Percentiles rank a stretch among this genome's conserved stretches.
phyloP scores from a whole-genome alignment of 2,113 vertebrate species.

The mouse (Mus musculus) region DNA sequence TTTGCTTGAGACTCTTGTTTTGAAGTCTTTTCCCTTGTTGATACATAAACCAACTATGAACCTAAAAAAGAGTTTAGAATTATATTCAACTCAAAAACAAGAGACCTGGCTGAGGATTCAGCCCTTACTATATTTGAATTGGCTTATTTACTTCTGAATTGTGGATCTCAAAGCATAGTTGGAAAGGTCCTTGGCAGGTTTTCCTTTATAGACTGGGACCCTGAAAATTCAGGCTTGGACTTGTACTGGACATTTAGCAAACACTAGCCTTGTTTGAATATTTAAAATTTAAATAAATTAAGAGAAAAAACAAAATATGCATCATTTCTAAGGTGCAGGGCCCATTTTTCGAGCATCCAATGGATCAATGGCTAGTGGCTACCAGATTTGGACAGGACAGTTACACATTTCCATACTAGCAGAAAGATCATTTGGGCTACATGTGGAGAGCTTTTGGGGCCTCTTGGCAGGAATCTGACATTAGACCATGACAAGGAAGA shows the following conservation, averaged over 20 bases:
- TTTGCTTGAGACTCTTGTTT: constrained; percentile 57
- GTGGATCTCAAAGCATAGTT: neutral
- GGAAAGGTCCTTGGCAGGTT: neutral
- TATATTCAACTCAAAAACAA: constrained; percentile 35
- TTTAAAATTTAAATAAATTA: constrained; percentile 41
- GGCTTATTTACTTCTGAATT: neutral
- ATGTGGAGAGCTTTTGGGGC: too few species aligned
- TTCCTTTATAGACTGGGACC: neutral
- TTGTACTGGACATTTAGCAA: neutral
- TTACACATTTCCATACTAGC: neutral
- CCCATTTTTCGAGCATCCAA: neutral
- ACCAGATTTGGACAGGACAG: too few species aligned
- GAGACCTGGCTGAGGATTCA: constrained; percentile 7
- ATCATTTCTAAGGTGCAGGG: neutral
- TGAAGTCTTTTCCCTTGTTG: constrained; percentile 48
- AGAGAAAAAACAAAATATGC: neutral
- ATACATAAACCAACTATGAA: constrained; percentile 40
- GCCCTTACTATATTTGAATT: neutral
- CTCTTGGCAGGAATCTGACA: too few species aligned
- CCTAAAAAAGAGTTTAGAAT: neutral
- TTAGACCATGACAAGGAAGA: too few species aligned
- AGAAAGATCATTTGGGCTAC: neutral
- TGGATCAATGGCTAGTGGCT: neutral
- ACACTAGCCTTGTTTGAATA: neutral
- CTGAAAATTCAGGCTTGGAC: neutral